Conservation (phyloP, 1,140 invertebrate genomes). For the Drepana arcuata region DNA sequence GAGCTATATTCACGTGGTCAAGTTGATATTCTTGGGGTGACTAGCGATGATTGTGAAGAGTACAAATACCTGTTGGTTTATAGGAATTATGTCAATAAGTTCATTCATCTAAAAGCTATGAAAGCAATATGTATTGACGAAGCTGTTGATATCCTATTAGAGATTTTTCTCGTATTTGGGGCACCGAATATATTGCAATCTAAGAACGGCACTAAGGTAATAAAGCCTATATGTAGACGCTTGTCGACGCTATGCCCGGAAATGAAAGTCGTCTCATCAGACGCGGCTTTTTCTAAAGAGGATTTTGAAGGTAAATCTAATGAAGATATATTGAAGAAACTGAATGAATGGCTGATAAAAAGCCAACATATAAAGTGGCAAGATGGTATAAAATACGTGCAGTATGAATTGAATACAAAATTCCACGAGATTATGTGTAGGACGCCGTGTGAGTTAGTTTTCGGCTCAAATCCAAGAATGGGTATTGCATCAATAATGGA, state of each 20-base stretch:
- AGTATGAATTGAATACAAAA: conserved; percentile 29
- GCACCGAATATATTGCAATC: conserved; percentile 45
- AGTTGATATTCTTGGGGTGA: conserved; percentile 30
- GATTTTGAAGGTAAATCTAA: conserved; percentile 25
- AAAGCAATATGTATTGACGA: conserved; percentile 23
- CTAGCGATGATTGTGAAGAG: conserved; percentile 18
- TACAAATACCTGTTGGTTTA: conserved; percentile 40
- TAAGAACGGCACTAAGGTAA: conserved; percentile 28
- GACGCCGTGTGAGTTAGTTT: conserved; percentile 26
- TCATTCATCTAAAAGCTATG: conserved; percentile 32
- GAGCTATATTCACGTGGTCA: conserved; percentile 35
- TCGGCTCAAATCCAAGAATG: conserved; percentile 23
- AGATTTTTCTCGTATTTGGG: conserved; percentile 36
- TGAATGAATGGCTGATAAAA: conserved; percentile 24
- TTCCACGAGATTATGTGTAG: conserved; percentile 22
- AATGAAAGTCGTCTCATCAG: conserved; percentile 28
- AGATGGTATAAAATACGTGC: conserved; percentile 30
- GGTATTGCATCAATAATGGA: conserved; percentile 25
- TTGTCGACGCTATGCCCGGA: conserved; percentile 23
- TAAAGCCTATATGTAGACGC: conserved; percentile 27
- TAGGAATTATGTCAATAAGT: conserved; percentile 31
- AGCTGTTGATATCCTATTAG: conserved; percentile 23
- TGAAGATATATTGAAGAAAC: conserved; percentile 29
- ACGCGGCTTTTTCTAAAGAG: conserved; percentile 7
- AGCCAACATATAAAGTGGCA: conserved; percentile 29